phyloP scores from a whole-genome alignment of 2,797 vertebrate species.

The Hylomyscus alleni region DNA sequence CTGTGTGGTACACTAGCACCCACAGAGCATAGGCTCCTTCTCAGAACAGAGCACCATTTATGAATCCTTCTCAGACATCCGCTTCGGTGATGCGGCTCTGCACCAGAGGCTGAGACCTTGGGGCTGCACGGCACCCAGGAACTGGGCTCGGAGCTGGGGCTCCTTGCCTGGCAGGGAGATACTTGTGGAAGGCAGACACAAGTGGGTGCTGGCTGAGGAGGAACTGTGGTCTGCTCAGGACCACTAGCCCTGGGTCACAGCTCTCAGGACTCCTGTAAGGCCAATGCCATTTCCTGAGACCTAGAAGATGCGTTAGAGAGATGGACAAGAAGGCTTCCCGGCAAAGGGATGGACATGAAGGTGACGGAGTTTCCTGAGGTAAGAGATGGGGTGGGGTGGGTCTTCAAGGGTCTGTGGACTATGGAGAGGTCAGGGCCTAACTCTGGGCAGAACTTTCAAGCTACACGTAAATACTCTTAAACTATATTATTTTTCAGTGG shows the following conservation, averaged over 20 bases:
- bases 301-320: background rate
- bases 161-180: background rate
- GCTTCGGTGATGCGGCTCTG: background rate
- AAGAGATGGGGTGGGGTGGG: background rate
- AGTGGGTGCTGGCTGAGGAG: no score
- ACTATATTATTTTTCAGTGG: background rate
- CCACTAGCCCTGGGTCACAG: no score
- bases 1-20: background rate
- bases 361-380: no score
- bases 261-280: background rate
- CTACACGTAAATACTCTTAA: background rate
- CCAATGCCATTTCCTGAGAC: background rate
- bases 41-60: no score
- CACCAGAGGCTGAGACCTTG: background rate
- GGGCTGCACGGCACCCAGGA: no score
- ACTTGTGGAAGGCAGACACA: background rate
- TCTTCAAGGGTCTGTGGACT: background rate
- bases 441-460: background rate
- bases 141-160: background rate
- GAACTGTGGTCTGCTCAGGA: background rate
- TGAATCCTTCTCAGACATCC: background rate
- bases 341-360: background rate
- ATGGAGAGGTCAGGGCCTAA: background rate
- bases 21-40: fast-evolving
- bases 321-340: background rate